Base-by-base conservation (phyloP, 1,140 invertebrate genomes). In the Drosophila jambulina region DNA sequence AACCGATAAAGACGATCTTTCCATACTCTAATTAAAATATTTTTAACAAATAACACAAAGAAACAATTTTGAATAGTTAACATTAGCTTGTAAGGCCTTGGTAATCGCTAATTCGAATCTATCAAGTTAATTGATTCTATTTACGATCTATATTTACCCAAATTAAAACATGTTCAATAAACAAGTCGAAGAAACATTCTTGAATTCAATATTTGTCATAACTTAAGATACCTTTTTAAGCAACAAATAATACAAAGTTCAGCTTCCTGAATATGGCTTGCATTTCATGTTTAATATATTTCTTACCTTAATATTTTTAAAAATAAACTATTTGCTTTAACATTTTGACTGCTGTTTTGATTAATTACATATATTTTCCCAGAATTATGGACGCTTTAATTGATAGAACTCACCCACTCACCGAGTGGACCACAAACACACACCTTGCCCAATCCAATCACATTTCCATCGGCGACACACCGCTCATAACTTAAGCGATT, bases 401-500 rank as follows among this genome's bases (percentile, higher is more conserved):
- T n/a, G 15, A 49, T 25, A 45, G 21, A 72, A 60, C n/a, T 53
- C 58, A 46, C 58, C 29, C 42, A 59, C 36, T 59, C 65, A 59
- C 65, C 65, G 12, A 72, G 23, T 48, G 42, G 78, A 58, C 59
- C 42, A 46, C n/a, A 75, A 34, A 34, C 38, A 42, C 67, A 34
- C 69, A 72, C 54, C 68, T 62, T 60, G 69, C 42, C 32, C 40
- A 25, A 32, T 74, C 38, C 40, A 25, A 32, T 74, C 38, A 46
- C 25, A 48, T 45, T 32, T 69, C 54, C 40, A 59, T 23, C 10
- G 56, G 46, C 64, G 78, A 75, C 78, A 70, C 59, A 58, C 38
- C 62, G 40, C 19, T 56, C 46, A 63, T 70, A 80, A 80, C 60
- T 80, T 80, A 65, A 59, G 45, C 70, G 78, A 80, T 80, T 80